Evolutionary conservation across 2,113 vertebrate species (phyloP).

Genomic region (Silurus meridionalis): DNA sequence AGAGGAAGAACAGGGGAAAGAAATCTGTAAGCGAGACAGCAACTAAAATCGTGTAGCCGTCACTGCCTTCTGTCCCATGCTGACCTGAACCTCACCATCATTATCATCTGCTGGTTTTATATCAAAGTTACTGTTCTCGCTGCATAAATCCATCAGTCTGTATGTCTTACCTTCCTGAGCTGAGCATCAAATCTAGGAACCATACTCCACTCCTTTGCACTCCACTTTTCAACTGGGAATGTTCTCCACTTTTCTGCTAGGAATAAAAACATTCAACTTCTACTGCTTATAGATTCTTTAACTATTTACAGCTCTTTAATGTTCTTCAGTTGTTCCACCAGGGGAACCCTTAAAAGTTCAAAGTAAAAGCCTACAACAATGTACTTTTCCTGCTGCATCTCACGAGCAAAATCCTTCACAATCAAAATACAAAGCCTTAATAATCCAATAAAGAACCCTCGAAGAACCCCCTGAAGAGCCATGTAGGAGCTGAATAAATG

Average conservation of each 20-base stretch:
- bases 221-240: neutral
- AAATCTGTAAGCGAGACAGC: neutral
- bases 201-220: neutral
- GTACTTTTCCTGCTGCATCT: neutral
- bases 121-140: neutral
- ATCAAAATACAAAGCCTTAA: neutral
- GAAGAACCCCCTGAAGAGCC: neutral
- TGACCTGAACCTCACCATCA: neutral
- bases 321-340: neutral
- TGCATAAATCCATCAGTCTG: neutral
- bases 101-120: neutral
- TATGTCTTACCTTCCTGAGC: neutral
- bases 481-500: neutral
- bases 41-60: conserved; percentile 29
- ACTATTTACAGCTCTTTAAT: neutral
- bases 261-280: neutral
- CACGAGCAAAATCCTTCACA: neutral
- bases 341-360: neutral
- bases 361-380: neutral
- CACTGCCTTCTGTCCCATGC: neutral
- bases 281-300: neutral
- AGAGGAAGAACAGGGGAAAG: conserved; percentile 21
- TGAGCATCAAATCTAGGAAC: neutral
- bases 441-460: neutral
- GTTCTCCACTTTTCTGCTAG: too few species aligned